Conservation (phyloP, 2,797 vertebrate genomes). For the Pitangus sulphuratus region DNA sequence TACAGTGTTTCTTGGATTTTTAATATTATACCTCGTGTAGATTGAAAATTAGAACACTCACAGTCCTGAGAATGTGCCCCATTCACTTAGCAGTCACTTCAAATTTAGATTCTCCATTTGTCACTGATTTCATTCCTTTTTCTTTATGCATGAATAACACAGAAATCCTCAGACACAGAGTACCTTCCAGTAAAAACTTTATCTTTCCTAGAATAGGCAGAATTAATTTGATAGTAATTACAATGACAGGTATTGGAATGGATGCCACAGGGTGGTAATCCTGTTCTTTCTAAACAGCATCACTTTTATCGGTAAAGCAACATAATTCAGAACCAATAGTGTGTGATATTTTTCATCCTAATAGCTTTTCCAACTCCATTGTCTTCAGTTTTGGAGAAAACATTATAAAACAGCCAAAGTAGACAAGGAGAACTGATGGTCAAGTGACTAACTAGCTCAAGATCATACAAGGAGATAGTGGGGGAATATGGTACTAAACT, state of each 20-base stretch:
- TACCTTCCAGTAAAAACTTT: neutral
- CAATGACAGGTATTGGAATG: neutral
- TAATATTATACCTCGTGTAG: neutral
- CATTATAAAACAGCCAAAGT: neutral
- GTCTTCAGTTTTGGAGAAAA: neutral
- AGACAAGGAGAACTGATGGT: neutral
- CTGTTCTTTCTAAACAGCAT: neutral
- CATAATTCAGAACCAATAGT: neutral
- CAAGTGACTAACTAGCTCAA: neutral
- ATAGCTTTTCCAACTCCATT: neutral
- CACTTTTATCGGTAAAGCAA: neutral
- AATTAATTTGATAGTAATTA: conserved; percentile 10
- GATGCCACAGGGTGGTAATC: neutral
- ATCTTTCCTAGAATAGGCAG: neutral
- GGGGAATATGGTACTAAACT: neutral
- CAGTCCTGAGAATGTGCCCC: neutral
- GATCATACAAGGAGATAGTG: neutral
- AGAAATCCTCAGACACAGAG: neutral
- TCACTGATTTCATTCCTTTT: neutral
- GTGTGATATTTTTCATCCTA: neutral
- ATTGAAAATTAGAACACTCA: neutral
- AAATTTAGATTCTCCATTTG: neutral
- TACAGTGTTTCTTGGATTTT: neutral
- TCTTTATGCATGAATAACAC: neutral
- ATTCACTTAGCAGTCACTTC: neutral